These are phyloP conservation scores for Stichopus chloronotus DNA, from an alignment of 35 echinoderm and acorn worm species.

Conservation along the genomic window DNA sequence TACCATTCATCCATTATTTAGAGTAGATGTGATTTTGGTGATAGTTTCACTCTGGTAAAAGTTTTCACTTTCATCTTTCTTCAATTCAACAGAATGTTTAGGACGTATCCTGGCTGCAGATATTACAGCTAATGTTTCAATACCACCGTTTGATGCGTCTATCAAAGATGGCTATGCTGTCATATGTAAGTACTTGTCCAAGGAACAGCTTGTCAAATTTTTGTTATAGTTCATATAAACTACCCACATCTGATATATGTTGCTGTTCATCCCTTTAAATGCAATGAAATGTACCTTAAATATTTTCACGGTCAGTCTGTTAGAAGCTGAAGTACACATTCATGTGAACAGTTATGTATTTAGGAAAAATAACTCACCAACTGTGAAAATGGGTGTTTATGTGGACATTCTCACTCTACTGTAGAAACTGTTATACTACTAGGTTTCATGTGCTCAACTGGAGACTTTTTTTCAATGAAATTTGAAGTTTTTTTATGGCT, in stretches of 20 bases:
- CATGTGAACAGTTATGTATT: too few species aligned
- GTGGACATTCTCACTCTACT: too few species aligned
- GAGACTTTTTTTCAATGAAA: too few species aligned
- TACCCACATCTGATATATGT: neutral
- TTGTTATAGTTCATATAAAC: neutral
- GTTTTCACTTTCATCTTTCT: neutral
- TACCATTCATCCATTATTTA: too few species aligned
- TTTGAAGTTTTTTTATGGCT: too few species aligned
- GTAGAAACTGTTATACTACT: too few species aligned
- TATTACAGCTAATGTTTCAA: conserved; percentile 65
- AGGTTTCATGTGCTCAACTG: too few species aligned
- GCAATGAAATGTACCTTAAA: neutral
- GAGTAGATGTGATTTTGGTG: too few species aligned
- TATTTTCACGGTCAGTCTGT: neutral
- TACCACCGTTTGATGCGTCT: conserved; percentile 90
- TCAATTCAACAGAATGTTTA: conserved; percentile 73
- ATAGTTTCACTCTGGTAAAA: too few species aligned
- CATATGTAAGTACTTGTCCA: conserved; percentile 70
- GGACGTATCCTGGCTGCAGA: conserved; percentile 77
- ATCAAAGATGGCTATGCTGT: conserved; percentile 99
- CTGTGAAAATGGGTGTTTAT: too few species aligned
- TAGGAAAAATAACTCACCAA: too few species aligned
- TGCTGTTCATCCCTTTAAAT: neutral
- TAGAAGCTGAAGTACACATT: too few species aligned
- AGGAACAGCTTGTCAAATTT: neutral